Evolutionary conservation across 2,113 vertebrate species (phyloP).

Genomic region (Cricetomys ansorgei): DNA sequence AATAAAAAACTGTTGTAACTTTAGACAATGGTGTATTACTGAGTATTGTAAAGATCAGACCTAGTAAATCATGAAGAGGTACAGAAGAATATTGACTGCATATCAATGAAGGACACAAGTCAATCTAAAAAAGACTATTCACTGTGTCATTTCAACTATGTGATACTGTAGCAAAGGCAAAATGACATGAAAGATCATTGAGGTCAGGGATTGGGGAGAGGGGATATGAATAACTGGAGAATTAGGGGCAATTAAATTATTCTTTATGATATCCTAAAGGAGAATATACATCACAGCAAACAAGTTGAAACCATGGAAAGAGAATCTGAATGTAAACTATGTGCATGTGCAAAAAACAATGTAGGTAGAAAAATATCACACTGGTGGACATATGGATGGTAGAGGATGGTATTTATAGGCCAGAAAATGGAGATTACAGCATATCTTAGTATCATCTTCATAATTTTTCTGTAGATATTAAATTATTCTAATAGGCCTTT

Average conservation of each 20-base stretch:
- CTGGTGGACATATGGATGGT: neutral
- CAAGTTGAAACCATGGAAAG: neutral
- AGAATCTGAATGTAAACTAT: neutral
- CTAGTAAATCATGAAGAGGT: neutral
- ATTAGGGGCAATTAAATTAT: neutral
- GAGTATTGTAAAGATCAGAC: neutral
- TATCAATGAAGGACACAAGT: neutral
- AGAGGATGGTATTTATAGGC: too few relatives aligned
- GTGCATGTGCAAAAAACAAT: too few relatives aligned
- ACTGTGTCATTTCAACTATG: neutral
- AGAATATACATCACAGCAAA: neutral
- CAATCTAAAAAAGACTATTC: neutral
- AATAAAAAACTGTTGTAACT: neutral
- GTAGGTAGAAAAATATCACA: neutral
- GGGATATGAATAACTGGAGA: neutral
- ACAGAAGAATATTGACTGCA: neutral
- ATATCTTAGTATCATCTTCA: neutral
- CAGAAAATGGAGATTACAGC: neutral
- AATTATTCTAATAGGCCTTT: neutral
- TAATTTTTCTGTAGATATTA: neutral
- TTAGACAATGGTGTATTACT: neutral
- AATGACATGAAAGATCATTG: neutral
- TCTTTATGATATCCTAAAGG: neutral
- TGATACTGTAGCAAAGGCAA: neutral
- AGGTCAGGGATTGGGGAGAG: accelerated